Evolutionary conservation across 1,140 invertebrate genomes (phyloP).

Genomic region (Bradysia coprophila): DNA sequence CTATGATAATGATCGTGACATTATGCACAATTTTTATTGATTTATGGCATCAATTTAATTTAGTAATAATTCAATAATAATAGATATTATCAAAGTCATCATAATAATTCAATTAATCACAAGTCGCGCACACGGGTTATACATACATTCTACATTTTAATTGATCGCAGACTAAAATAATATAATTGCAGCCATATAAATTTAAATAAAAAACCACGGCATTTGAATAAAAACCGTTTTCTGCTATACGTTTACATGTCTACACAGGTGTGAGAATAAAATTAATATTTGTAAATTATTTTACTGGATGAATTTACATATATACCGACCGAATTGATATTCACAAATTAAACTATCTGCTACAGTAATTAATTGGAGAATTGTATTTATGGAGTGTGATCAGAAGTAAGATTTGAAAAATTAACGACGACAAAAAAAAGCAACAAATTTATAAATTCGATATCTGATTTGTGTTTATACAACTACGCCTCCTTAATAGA

Average conservation of each 20-base stretch:
- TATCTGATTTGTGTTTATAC: no score
- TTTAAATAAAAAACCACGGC: no score
- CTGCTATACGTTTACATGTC: background rate
- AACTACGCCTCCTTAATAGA: no score
- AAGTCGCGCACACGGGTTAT: no score
- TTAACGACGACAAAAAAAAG: no score
- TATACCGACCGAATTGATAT: no score
- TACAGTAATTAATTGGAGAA: background rate
- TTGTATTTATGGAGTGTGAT: background rate
- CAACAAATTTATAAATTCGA: no score
- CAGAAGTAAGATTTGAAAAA: background rate
- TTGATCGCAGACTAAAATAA: background rate
- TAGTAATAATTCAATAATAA: background rate
- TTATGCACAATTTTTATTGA: no score
- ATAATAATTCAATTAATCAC: background rate
- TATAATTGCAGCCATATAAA: background rate
- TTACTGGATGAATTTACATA: no score
- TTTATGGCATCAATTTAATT: background rate
- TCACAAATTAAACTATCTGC: background rate
- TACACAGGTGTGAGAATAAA: background rate
- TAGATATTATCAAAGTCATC: background rate
- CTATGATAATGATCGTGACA: no score
- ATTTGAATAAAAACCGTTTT: background rate
- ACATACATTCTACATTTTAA: background rate
- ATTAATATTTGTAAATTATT: background rate